A percentile compares a stretch with the other conserved stretches of the same genome.
Conservation (phyloP, 2,888 invertebrate genomes). For the Pocota personata region DNA sequence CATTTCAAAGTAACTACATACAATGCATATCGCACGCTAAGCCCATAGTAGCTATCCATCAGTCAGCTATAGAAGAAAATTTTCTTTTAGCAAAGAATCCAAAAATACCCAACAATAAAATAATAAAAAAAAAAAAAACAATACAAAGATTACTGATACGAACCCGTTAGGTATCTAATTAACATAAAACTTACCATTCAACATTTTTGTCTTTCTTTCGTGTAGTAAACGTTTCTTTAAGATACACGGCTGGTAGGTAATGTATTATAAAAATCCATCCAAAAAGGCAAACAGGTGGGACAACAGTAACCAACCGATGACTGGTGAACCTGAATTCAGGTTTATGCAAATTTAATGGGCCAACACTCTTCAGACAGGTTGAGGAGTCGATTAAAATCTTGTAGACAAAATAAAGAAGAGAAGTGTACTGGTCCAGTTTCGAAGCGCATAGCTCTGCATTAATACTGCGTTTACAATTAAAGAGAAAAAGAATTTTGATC, state of each 20-base stretch:
- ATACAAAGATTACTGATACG: background rate
- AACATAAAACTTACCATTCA: conserved; percentile 26
- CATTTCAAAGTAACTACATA: background rate
- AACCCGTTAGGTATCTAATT: conserved; percentile 50
- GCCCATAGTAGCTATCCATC: background rate
- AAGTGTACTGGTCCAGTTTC: conserved; percentile 4
- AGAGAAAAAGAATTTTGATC: background rate
- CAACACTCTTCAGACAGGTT: conserved; percentile 33
- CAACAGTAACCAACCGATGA: conserved; percentile 18
- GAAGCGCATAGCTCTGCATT: background rate
- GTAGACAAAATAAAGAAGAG: background rate
- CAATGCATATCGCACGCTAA: background rate
- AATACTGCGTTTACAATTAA: background rate
- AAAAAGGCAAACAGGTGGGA: background rate
- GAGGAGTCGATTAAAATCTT: conserved; percentile 6
- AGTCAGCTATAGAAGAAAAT: background rate
- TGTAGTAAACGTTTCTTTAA: conserved; percentile 2
- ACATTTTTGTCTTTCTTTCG: conserved; percentile 3
- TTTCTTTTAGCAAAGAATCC: background rate
- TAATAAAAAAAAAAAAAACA: background rate
- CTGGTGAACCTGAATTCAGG: conserved; percentile 25
- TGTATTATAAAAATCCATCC: background rate
- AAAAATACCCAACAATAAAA: background rate
- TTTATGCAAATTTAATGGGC: conserved; percentile 60
- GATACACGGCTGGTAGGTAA: background rate